A percentile compares a stretch with the other conserved stretches of the same genome.
phyloP scores from a whole-genome alignment of 1,140 invertebrate genomes.

The Meloidogyne exigua region DNA sequence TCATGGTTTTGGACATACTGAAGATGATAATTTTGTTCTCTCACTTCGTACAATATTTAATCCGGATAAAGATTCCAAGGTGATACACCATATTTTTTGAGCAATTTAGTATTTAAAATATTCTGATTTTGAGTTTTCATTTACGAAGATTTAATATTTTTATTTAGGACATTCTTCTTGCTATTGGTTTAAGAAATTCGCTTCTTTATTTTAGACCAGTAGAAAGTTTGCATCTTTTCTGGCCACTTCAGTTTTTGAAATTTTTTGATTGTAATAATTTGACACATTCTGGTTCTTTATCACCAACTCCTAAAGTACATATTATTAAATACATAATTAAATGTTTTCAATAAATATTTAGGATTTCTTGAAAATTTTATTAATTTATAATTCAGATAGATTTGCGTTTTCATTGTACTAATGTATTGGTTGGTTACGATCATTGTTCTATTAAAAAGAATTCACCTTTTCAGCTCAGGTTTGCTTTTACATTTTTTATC shows the following conservation, averaged over 20 bases:
- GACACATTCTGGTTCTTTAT: conserved; percentile 50
- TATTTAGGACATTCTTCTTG: conserved; percentile 42
- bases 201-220: conserved; percentile 47
- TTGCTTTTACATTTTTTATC: neutral
- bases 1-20: conserved; percentile 24
- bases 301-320: conserved; percentile 31
- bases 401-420: conserved; percentile 42
- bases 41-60: conserved; percentile 41
- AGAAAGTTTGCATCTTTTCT: conserved; percentile 28
- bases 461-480: conserved; percentile 40
- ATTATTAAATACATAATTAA: neutral
- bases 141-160: neutral
- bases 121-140: too few relatives aligned
- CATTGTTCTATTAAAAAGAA: conserved; percentile 33
- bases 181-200: conserved; percentile 48
- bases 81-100: neutral
- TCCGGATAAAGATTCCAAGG: conserved; percentile 29
- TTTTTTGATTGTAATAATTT: conserved; percentile 54
- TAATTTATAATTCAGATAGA: conserved; percentile 35
- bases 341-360: neutral
- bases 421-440: conserved; percentile 46
- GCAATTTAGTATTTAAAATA: too few relatives aligned
- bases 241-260: conserved; percentile 43
- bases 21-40: conserved; percentile 49
- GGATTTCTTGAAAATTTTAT: too few relatives aligned